These are phyloP conservation scores for Dinomys branickii DNA, from an alignment of 2,113 vertebrate species.

Conservation along the genomic window DNA sequence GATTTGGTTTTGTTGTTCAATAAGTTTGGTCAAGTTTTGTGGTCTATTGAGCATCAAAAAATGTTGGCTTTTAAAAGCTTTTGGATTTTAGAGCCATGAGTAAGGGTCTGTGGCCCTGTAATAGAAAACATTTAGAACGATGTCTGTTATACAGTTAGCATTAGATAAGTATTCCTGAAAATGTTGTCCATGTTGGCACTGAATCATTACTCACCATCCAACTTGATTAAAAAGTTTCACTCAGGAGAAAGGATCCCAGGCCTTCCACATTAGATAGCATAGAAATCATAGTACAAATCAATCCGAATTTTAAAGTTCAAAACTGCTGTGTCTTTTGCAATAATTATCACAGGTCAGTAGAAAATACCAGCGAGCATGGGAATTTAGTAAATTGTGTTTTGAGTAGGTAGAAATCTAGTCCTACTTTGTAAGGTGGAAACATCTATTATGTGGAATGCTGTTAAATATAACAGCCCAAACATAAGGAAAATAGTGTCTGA, in stretches of 20 bases:
- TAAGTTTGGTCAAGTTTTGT: constrained; percentile 46
- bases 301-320: constrained; percentile 20
- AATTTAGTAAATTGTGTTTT: neutral
- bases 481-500: neutral
- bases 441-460: neutral
- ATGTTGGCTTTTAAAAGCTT: constrained; percentile 8
- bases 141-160: neutral
- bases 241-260: neutral
- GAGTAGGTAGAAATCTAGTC: constrained; percentile 27
- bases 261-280: constrained; percentile 28
- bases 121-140: neutral
- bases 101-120: neutral
- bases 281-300: constrained; percentile 34
- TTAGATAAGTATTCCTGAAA: neutral
- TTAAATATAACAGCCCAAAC: neutral
- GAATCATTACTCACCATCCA: neutral
- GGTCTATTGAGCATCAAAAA: neutral
- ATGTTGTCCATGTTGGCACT: neutral
- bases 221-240: neutral
- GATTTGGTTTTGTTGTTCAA: constrained; percentile 18
- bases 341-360: constrained; percentile 1
- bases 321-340: constrained; percentile 31
- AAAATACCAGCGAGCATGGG: neutral
- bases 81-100: constrained; percentile 38
- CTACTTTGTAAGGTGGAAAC: neutral